Base-by-base conservation (phyloP, 2,797 vertebrate species). In the Lutjanus argentimaculatus region DNA sequence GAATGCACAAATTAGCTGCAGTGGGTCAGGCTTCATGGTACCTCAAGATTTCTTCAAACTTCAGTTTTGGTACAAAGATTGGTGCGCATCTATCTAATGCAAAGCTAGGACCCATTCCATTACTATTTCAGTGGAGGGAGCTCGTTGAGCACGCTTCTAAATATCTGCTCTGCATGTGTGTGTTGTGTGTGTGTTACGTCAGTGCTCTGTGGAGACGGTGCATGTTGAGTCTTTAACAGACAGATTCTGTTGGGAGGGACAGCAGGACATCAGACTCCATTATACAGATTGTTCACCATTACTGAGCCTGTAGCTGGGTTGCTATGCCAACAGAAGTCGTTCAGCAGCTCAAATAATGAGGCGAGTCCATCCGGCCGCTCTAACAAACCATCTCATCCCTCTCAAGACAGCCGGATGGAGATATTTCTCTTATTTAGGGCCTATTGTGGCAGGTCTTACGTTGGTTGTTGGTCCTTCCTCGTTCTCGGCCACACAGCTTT, bases 401-500 rank as follows among this genome's bases (percentile, higher is more conserved):
- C 46, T 79, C 67, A 42, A 67, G 36, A 71, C 65, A 65, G 25
- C n/a, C 46, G 5, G 55, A 51, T 82, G 73, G 81, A 71, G 43
- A 68, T 48, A 79, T 85, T 80, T 82, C 53, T 74, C 43, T 67
- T 57, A 75, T 77, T 84, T 43, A 19, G 21, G 53, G 46, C 19
- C 58, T 7, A 36, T 49, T 75, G 75, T n/a, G 52, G 58, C 8
- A 36, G n/a, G 25, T 6, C 94, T 95, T 96, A 99, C 98, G 67
- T 99, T 99, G 76, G 98, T 99, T 0, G 98, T 99, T 3, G 98
- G 98, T n/a, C 98, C 98, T 71, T 99, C 98, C 93, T 99, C 99
- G 73, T 99, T 99, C 93, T 99, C 99, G 0, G 98, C 98, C 79
- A 99, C 95, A 0, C 99, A 99, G 94, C 98, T 97, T 88, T 99